Conservation (phyloP, 2,888 invertebrate species). For the Lordiphosa fenestrarum region DNA sequence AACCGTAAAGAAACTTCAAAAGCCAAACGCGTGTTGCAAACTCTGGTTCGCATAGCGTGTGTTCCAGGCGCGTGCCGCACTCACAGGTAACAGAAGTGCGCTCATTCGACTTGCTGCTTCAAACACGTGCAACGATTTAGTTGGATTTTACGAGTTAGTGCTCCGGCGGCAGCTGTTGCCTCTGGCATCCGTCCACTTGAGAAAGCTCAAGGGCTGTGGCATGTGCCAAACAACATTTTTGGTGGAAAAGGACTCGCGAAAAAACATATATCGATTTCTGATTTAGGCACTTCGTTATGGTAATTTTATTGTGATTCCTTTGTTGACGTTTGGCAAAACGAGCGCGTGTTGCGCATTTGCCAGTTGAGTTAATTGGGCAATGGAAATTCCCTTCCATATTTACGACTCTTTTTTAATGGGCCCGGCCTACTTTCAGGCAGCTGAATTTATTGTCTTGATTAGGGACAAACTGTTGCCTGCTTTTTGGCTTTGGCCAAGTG, state of each 20-base stretch:
- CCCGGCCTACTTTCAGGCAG: conserved; percentile 28
- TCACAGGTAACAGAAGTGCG: conserved; percentile 1
- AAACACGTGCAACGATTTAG: conserved; percentile 59
- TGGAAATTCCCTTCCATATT: conserved; percentile 23
- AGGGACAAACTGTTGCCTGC: conserved; percentile 17
- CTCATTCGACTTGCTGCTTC: conserved; percentile 13
- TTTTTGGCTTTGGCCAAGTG: conserved; percentile 29
- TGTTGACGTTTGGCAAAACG: conserved; percentile 15
- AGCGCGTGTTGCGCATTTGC: conserved; percentile 39
- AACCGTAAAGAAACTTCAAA: too few species aligned
- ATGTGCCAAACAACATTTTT: conserved; percentile 36
- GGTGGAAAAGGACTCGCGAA: conserved; percentile 16
- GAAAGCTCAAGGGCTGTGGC: conserved; percentile 40
- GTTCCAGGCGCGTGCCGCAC: too few species aligned
- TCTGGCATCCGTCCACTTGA: conserved; percentile 29
- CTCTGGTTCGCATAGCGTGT: too few species aligned
- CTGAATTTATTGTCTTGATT: neutral
- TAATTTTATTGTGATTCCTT: conserved; percentile 35
- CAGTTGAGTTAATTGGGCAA: conserved; percentile 46
- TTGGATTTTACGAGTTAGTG: conserved; percentile 22
- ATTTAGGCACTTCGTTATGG: conserved; percentile 53
- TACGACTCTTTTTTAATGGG: conserved; percentile 21
- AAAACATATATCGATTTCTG: conserved; percentile 53
- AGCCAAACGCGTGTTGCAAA: too few species aligned
- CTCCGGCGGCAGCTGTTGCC: conserved; percentile 48